phyloP scores from a whole-genome alignment of 64 coral and sea anemone species.

The Exaiptasia diaphana region DNA sequence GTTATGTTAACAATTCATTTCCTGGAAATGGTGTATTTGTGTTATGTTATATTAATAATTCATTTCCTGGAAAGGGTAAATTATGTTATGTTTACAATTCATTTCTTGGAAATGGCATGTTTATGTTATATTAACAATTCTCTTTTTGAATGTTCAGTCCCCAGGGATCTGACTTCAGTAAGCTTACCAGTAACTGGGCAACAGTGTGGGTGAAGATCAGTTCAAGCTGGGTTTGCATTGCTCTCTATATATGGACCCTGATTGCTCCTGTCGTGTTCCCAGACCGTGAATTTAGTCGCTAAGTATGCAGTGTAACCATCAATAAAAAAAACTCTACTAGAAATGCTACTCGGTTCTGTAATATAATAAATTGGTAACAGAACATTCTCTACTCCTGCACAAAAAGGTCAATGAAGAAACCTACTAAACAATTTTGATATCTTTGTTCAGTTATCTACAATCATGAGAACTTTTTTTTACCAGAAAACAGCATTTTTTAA shows the following conservation, averaged over 20 bases:
- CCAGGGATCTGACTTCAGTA: conserved; percentile 75
- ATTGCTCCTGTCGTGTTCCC: conserved; percentile 83
- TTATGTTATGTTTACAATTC: no score
- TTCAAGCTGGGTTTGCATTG: conserved; percentile 90
- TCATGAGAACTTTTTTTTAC: no score
- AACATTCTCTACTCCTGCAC: background rate
- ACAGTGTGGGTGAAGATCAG: conserved; percentile 96
- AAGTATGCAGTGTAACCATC: background rate
- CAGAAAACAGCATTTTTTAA: no score
- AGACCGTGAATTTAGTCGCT: conserved; percentile 76
- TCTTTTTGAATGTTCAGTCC: conserved; percentile 50
- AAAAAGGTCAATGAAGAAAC: background rate
- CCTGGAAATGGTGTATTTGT: no score
- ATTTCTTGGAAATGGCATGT: no score
- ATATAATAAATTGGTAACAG: background rate
- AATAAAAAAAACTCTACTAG: background rate
- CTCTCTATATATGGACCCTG: conserved; percentile 82
- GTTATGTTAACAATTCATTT: no score
- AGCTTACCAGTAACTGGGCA: conserved; percentile 91
- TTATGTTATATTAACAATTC: background rate
- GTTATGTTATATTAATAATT: no score
- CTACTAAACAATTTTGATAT: background rate
- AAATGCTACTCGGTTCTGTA: background rate
- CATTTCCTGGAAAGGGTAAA: no score
- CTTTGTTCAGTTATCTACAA: no score